A percentile compares a stretch with the other conserved stretches of the same genome.
Conservation (phyloP, 1,140 invertebrate genomes). For the Brachionus manjavacas region DNA sequence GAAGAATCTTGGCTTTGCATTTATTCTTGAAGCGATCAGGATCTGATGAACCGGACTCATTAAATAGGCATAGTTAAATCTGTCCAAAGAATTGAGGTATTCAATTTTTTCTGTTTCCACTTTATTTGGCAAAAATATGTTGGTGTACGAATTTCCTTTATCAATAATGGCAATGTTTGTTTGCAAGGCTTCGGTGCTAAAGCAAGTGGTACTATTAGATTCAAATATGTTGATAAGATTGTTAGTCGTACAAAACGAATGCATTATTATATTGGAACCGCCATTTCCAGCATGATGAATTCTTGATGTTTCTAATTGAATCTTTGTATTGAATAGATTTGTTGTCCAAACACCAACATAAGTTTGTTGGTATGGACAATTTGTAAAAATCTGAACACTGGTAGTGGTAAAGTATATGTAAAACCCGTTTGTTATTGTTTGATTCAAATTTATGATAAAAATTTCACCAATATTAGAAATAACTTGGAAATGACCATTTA, state of each 20-base stretch:
- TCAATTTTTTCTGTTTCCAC: neutral
- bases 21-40: constrained; percentile 12
- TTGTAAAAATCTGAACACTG: neutral
- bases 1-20: constrained; percentile 10
- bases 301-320: constrained; percentile 3
- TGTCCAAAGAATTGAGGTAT: neutral
- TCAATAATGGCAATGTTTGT: neutral
- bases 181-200: neutral
- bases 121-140: neutral
- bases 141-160: neutral
- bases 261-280: neutral
- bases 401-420: neutral
- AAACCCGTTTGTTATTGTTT: neutral
- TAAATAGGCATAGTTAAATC: neutral
- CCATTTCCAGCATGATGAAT: neutral
- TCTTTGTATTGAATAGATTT: neutral
- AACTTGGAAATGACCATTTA: neutral
- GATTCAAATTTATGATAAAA: neutral
- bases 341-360: neutral
- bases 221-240: neutral
- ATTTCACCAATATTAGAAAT: neutral
- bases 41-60: neutral
- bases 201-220: neutral
- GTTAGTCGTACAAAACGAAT: neutral
- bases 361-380: neutral